phyloP scores from a whole-genome alignment of 2,888 invertebrate species.

The Crematogaster levior region DNA sequence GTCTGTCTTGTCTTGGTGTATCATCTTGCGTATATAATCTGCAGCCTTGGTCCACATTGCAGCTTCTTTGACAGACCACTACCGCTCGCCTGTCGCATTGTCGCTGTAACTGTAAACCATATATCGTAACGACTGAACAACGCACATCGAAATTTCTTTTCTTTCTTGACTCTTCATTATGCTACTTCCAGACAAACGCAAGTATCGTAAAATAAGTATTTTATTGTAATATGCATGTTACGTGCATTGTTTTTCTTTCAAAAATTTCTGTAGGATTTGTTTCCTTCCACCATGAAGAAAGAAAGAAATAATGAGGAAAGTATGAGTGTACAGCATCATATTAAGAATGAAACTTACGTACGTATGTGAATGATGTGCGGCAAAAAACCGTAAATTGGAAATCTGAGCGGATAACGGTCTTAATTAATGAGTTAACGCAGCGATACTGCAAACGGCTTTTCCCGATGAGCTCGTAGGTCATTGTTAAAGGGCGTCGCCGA shows the following conservation, averaged over 20 bases:
- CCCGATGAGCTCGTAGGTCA: slow-evolving; percentile 53
- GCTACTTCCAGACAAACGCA: not conserved
- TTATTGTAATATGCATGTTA: not conserved
- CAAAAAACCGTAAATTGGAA: not conserved
- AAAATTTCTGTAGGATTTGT: not conserved
- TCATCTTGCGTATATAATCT: slow-evolving; percentile 79
- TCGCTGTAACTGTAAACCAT: slow-evolving; percentile 30
- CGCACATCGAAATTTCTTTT: slow-evolving; percentile 24
- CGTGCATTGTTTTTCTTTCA: not conserved
- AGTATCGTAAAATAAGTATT: slow-evolving; percentile 14
- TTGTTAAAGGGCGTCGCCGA: slow-evolving; percentile 40
- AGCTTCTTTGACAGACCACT: slow-evolving; percentile 70
- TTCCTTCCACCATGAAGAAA: not conserved
- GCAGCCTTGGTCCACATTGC: slow-evolving; percentile 79
- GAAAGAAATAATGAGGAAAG: not conserved
- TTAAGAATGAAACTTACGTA: not conserved
- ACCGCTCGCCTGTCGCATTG: slow-evolving; percentile 48
- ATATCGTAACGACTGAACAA: slow-evolving; percentile 21
- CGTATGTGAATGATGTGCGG: not conserved
- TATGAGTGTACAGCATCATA: not conserved
- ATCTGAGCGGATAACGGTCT: slow-evolving; percentile 43
- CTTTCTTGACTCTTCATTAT: not conserved
- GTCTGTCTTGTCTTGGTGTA: slow-evolving; percentile 55
- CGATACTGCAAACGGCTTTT: slow-evolving; percentile 59
- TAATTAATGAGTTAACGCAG: slow-evolving; percentile 70